phyloP scores from a whole-genome alignment of 2,797 vertebrate genomes.

The Myotis findleyi region DNA sequence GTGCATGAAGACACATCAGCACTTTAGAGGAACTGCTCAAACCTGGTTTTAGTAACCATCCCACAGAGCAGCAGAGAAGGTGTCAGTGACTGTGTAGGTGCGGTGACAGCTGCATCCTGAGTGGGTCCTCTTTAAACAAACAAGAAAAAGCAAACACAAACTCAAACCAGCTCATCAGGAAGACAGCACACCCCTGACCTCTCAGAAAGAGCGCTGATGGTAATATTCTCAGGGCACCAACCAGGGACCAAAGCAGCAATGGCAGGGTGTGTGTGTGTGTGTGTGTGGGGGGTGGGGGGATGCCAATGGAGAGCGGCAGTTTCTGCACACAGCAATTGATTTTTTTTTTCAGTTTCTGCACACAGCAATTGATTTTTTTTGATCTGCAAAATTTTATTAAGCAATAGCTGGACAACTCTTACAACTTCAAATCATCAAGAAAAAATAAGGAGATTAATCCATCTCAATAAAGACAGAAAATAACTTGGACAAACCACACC shows the following conservation, averaged over 20 bases:
- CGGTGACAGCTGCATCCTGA: background rate
- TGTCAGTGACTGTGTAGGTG: background rate
- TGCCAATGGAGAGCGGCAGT: background rate
- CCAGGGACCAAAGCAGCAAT: background rate
- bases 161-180: background rate
- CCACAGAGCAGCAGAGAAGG: background rate
- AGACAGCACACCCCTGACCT: constrained; percentile 13
- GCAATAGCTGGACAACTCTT: constrained; percentile 91
- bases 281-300: background rate
- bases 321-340: background rate
- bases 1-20: background rate
- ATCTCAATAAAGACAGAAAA: constrained; percentile 89
- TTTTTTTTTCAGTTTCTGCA: background rate
- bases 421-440: constrained; percentile 90
- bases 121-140: background rate
- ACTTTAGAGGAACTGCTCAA: background rate
- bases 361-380: constrained; percentile 61
- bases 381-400: constrained; percentile 92
- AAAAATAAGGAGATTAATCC: constrained; percentile 85
- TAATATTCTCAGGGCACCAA: background rate
- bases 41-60: background rate
- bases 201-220: background rate
- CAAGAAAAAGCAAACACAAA: background rate
- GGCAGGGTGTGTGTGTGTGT: too few relatives aligned
- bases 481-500: constrained; percentile 87